phyloP scores from a whole-genome alignment of 2,888 invertebrate species.

The Lithophane socia region DNA sequence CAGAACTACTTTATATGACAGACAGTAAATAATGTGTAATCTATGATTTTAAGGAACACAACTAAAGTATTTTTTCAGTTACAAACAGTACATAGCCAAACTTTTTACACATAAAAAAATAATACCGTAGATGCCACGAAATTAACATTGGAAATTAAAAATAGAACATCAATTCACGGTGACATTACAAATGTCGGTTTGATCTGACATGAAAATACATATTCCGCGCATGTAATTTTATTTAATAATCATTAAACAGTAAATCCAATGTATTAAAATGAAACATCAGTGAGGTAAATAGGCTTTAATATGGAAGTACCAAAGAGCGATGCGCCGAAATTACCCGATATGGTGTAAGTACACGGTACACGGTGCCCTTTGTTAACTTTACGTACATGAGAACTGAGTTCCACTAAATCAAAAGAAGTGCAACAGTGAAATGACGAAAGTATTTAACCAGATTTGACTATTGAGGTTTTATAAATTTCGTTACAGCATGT shows the following conservation, averaged over 20 bases:
- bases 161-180: conserved; percentile 61
- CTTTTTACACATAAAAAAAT: conserved; percentile 41
- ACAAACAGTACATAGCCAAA: background rate
- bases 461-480: background rate
- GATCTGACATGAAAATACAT: conserved; percentile 48
- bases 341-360: conserved; percentile 86
- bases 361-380: background rate
- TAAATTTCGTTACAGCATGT: conserved; percentile 77
- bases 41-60: background rate
- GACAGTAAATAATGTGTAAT: background rate
- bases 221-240: conserved; percentile 60
- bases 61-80: too few relatives aligned
- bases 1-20: background rate
- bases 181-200: conserved; percentile 53
- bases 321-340: conserved; percentile 76
- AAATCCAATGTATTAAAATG: conserved; percentile 64
- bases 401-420: background rate
- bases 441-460: background rate
- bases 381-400: background rate
- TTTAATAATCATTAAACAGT: conserved; percentile 18
- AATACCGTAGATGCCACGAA: conserved; percentile 37
- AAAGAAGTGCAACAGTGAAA: background rate
- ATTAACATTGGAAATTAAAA: conserved; percentile 57
- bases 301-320: conserved; percentile 76
- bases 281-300: conserved; percentile 37